Evolutionary conservation across 1,140 invertebrate species (phyloP).

Genomic region (Coboldia fuscipes): DNA sequence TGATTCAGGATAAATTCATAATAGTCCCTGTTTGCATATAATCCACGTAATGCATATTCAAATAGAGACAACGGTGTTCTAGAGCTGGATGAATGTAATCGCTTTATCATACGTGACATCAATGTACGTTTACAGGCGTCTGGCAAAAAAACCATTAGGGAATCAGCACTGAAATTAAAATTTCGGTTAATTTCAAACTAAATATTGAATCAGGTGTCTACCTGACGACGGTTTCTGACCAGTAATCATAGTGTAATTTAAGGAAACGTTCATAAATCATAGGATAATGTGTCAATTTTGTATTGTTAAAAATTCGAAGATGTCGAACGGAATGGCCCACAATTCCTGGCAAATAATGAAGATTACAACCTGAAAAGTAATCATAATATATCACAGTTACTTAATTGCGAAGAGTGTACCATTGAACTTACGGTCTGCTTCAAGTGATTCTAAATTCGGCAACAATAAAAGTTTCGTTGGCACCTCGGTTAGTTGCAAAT

Average conservation of each 20-base stretch:
- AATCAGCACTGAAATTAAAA: constrained; percentile 2
- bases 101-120: constrained; percentile 13
- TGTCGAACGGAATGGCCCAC: constrained; percentile 17
- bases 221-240: constrained; percentile 2
- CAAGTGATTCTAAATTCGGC: constrained; percentile 13
- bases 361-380: constrained; percentile 12
- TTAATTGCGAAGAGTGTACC: background rate
- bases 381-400: background rate
- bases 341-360: constrained; percentile 16
- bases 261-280: constrained; percentile 18
- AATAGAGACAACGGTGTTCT: constrained; percentile 13
- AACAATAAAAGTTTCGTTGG: constrained; percentile 16
- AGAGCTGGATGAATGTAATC: constrained; percentile 8
- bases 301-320: constrained; percentile 19
- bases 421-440: constrained; percentile 15
- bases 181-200: constrained; percentile 8
- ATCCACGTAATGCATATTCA: constrained; percentile 14
- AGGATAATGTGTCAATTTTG: constrained; percentile 16
- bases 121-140: constrained; percentile 1
- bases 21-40: constrained; percentile 12
- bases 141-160: constrained; percentile 1
- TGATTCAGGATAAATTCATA: constrained; percentile 9
- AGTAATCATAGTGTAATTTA: constrained; percentile 16
- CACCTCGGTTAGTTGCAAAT: constrained; percentile 13
- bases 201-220: constrained; percentile 7